A percentile compares a stretch with the other conserved stretches of the same genome.
Conservation (phyloP, 2,797 vertebrate species). For the Rhinichthys osculus region DNA sequence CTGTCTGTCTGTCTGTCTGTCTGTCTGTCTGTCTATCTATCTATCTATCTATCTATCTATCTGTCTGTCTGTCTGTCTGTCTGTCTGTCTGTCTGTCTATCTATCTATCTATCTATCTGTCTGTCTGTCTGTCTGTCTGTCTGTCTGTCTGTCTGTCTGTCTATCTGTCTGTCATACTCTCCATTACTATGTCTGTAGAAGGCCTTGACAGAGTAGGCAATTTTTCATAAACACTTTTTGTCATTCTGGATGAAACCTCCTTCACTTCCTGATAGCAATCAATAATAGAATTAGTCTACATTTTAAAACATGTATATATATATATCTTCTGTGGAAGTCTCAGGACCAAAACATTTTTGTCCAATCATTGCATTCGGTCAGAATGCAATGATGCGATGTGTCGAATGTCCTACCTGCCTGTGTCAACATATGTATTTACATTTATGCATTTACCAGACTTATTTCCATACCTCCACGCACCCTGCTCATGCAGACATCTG, state of each 20-base stretch:
- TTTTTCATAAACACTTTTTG: background rate
- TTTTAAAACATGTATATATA: background rate
- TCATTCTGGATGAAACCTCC: background rate
- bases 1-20: background rate
- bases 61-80: background rate
- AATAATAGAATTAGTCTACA: background rate
- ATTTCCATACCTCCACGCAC: background rate
- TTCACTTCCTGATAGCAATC: background rate
- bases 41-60: background rate
- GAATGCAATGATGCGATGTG: background rate
- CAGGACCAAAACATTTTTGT: background rate
- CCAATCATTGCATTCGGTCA: background rate
- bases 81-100: background rate
- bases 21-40: background rate
- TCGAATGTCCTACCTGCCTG: background rate
- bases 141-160: background rate
- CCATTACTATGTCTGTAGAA: too few relatives aligned
- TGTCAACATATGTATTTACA: background rate
- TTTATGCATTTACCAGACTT: background rate
- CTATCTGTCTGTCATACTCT: background rate
- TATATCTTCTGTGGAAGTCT: background rate
- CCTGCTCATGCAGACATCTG: background rate
- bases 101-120: background rate
- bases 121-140: background rate
- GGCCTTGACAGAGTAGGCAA: background rate